Percentiles rank a stretch among this genome's conserved stretches.
Evolutionary conservation across 2,113 vertebrate genomes (phyloP).

Genomic region (Panurus biarmicus): DNA sequence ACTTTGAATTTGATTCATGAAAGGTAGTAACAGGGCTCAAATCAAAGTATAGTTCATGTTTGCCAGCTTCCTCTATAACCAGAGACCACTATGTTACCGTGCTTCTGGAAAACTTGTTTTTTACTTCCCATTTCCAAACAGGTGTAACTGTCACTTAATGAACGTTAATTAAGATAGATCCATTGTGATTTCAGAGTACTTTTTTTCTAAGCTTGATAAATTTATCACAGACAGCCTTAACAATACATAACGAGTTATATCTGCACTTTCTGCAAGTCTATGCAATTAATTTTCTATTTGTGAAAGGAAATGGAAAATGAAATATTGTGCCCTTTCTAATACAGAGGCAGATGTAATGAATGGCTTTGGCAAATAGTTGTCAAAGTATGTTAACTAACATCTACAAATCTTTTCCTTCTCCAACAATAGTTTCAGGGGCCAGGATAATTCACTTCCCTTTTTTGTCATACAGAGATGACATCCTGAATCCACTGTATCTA

Average conservation of each 20-base stretch:
- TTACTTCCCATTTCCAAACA: constrained; percentile 18
- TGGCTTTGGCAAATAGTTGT: constrained; percentile 49
- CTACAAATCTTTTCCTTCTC: constrained; percentile 37
- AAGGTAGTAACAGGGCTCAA: not conserved
- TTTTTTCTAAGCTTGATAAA: constrained; percentile 65
- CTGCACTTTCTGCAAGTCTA: constrained; percentile 48
- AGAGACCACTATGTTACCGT: not conserved
- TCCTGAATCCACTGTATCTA: not conserved
- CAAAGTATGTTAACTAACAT: constrained; percentile 31
- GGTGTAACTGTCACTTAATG: constrained; percentile 47
- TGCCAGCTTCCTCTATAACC: not conserved
- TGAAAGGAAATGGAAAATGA: constrained; percentile 63
- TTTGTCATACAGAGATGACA: not conserved
- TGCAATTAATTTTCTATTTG: constrained; percentile 62
- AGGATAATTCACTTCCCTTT: constrained; percentile 12
- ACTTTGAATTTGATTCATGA: not conserved
- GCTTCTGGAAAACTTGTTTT: not conserved
- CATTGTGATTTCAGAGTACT: constrained; percentile 59
- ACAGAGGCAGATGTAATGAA: constrained; percentile 38
- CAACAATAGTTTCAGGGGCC: constrained; percentile 1
- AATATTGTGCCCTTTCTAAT: constrained; percentile 52
- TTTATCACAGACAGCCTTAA: constrained; percentile 60
- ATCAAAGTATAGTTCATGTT: not conserved
- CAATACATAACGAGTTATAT: constrained; percentile 54
- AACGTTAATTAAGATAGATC: constrained; percentile 62